Percentiles rank a stretch among this genome's conserved stretches.
These are phyloP conservation scores for Vipera latastei DNA, from an alignment of 2,797 vertebrate species.

Conservation along the genomic window DNA sequence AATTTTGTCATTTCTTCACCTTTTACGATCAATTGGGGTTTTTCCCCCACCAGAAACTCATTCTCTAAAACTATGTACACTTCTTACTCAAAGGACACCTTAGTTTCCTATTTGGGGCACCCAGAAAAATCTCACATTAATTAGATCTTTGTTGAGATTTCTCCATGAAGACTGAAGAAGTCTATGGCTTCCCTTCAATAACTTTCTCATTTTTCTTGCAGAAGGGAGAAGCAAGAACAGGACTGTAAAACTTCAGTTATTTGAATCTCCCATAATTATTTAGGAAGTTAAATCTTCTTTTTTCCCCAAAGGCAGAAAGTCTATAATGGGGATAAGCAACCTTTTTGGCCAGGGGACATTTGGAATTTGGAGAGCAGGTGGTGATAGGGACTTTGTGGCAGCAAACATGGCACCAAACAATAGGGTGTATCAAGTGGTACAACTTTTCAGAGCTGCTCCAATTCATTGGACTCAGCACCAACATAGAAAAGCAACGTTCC, in stretches of 20 bases:
- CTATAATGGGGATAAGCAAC: background rate
- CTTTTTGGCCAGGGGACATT: background rate
- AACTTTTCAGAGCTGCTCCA: background rate
- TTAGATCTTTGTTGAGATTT: background rate
- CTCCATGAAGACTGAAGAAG: background rate
- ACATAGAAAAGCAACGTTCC: background rate
- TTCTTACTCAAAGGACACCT: background rate
- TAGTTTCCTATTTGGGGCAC: background rate
- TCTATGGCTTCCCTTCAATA: background rate
- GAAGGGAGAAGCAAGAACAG: background rate
- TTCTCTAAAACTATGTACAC: background rate
- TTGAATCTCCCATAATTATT: background rate
- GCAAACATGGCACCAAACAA: background rate
- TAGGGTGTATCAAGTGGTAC: background rate
- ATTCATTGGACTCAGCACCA: background rate
- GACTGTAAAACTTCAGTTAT: background rate
- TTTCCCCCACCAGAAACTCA: background rate
- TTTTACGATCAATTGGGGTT: background rate
- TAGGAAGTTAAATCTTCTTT: background rate
- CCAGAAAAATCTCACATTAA: background rate
- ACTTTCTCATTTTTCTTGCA: background rate
- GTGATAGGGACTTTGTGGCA: background rate
- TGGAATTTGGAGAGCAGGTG: background rate
- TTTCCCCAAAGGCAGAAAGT: background rate
- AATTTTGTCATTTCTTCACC: background rate